A percentile compares a stretch with the other conserved stretches of the same genome.
Conservation (phyloP, 2,113 vertebrate species). For the Ptyas mucosa region DNA sequence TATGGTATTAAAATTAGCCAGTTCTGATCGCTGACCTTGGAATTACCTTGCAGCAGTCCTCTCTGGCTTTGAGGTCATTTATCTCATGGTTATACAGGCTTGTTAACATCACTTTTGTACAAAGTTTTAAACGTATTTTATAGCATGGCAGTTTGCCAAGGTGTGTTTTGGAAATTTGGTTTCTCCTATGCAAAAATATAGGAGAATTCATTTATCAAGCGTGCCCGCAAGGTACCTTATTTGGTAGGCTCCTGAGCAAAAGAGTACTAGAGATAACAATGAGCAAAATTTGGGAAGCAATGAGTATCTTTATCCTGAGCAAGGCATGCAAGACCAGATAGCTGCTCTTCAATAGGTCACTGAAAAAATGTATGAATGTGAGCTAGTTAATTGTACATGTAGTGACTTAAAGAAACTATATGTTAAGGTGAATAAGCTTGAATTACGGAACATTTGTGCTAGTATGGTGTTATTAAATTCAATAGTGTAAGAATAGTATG, state of each 20-base stretch:
- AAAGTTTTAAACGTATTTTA: conserved; percentile 69
- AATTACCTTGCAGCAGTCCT: conserved; percentile 72
- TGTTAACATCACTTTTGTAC: conserved; percentile 52
- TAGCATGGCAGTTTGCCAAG: conserved; percentile 59
- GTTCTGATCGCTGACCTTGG: conserved; percentile 76
- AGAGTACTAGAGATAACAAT: not conserved
- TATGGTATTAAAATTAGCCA: conserved; percentile 73
- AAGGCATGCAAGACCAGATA: not conserved
- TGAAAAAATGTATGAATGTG: not conserved
- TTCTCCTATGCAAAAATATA: not conserved
- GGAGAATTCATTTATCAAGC: not conserved
- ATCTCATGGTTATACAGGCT: conserved; percentile 68
- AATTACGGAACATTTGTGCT: not conserved
- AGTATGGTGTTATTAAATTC: not conserved
- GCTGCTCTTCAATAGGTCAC: not conserved
- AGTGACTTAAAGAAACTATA: not conserved
- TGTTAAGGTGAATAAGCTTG: not conserved
- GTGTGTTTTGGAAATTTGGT: conserved; percentile 35
- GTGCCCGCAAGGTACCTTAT: not conserved
- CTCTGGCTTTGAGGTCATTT: conserved; percentile 66
- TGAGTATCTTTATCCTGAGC: not conserved
- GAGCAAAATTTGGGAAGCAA: not conserved
- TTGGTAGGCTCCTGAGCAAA: not conserved
- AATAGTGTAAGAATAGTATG: not conserved
- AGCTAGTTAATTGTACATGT: not conserved